A percentile compares a stretch with the other conserved stretches of the same genome.
Evolutionary conservation across 2,797 vertebrate genomes (phyloP).

Genomic region (Microctenopoma steveboyesi): DNA sequence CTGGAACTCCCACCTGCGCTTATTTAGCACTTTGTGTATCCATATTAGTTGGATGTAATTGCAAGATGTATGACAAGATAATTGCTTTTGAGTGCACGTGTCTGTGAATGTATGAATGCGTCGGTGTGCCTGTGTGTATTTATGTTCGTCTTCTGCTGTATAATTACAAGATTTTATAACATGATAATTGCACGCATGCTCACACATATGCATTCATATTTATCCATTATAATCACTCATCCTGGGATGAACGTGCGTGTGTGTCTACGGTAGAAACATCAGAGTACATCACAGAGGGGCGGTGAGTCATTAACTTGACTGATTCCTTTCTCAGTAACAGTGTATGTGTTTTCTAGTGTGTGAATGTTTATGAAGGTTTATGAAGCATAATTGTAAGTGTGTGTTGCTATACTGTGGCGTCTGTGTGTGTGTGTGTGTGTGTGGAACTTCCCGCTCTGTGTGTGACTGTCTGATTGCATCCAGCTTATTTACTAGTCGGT

Average conservation of each 20-base stretch:
- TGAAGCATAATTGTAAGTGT: slow-evolving; percentile 23
- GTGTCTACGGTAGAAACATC: slow-evolving; percentile 29
- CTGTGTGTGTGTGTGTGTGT: slow-evolving; percentile 26
- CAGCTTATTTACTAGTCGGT: slow-evolving; percentile 66
- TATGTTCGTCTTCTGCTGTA: slow-evolving; percentile 8
- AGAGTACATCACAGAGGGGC: slow-evolving; percentile 39
- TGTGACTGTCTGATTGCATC: slow-evolving; percentile 58
- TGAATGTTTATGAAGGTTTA: slow-evolving; percentile 46
- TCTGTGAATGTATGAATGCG: background rate
- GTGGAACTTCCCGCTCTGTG: slow-evolving; percentile 49
- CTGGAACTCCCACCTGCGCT: no score
- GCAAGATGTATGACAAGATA: slow-evolving; percentile 64
- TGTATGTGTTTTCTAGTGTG: slow-evolving; percentile 20
- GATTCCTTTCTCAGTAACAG: slow-evolving; percentile 9
- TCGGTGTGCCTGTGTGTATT: slow-evolving; percentile 23
- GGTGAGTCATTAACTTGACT: slow-evolving; percentile 48
- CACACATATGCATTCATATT: slow-evolving; percentile 54
- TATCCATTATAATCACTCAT: slow-evolving; percentile 52
- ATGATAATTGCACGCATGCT: slow-evolving; percentile 54
- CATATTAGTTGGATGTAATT: slow-evolving; percentile 53
- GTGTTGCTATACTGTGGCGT: background rate
- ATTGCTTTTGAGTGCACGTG: slow-evolving; percentile 36
- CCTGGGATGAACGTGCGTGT: slow-evolving; percentile 13
- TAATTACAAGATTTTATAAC: slow-evolving; percentile 63
- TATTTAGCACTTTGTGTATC: slow-evolving; percentile 7